These are phyloP conservation scores for Siderastrea radians DNA, from an alignment of 92 coral and sea anemone species.

Conservation along the genomic window DNA sequence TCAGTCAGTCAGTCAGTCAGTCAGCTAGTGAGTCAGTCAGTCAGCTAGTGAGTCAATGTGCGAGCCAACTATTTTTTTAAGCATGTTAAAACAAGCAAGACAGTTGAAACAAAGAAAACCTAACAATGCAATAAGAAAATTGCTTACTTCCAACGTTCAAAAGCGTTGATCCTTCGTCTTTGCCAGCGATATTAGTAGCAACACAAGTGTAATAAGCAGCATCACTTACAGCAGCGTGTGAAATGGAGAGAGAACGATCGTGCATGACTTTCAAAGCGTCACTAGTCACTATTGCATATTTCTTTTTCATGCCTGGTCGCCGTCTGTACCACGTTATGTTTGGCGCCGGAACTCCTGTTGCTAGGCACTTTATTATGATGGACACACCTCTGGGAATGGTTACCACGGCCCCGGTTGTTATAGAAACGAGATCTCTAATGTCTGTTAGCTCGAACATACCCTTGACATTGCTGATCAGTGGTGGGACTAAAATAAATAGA, in stretches of 20 bases:
- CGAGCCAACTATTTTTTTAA: neutral
- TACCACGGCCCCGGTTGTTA: slow-evolving; percentile 89
- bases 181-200: slow-evolving; percentile 83
- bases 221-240: slow-evolving; percentile 63
- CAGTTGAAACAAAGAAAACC: neutral
- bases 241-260: slow-evolving; percentile 73
- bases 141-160: slow-evolving; percentile 86
- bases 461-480: slow-evolving; percentile 74
- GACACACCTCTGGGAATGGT: slow-evolving; percentile 86
- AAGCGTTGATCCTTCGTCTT: slow-evolving; percentile 86
- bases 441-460: slow-evolving; percentile 87
- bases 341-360: slow-evolving; percentile 80
- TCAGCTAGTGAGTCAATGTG: too few species aligned
- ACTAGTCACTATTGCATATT: slow-evolving; percentile 15
- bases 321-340: slow-evolving; percentile 81
- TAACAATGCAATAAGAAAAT: neutral
- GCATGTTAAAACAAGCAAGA: neutral
- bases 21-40: too few species aligned
- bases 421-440: slow-evolving; percentile 86
- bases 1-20: neutral
- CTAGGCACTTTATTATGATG: slow-evolving; percentile 75
- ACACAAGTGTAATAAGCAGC: slow-evolving; percentile 83
- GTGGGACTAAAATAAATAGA: slow-evolving; percentile 71
- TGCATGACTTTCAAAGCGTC: slow-evolving; percentile 45
- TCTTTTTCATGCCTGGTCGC: slow-evolving; percentile 38